Conservation (phyloP, 2,797 vertebrate species). For the Hydrocynus forskahlii region DNA sequence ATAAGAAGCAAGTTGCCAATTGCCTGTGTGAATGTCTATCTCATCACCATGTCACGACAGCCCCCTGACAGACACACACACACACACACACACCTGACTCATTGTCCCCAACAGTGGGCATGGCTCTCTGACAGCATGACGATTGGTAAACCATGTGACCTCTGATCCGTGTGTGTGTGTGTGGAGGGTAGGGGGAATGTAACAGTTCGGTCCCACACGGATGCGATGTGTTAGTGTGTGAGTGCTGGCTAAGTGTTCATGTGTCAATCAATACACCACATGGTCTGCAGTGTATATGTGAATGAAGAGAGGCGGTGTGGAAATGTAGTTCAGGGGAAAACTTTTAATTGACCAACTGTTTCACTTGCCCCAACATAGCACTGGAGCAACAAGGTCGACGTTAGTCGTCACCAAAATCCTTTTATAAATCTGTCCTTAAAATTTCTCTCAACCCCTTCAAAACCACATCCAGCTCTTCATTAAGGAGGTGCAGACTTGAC, state of each 20-base stretch:
- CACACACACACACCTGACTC: slow-evolving; percentile 16
- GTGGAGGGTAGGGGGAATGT: slow-evolving; percentile 53
- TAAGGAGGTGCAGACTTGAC: too few relatives aligned
- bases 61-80: background rate
- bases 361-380: too few relatives aligned
- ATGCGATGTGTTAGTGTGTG: background rate
- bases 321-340: too few relatives aligned
- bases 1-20: slow-evolving; percentile 11
- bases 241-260: background rate
- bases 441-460: too few relatives aligned
- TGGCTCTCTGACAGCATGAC: slow-evolving; percentile 71
- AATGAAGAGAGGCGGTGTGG: slow-evolving; percentile 4
- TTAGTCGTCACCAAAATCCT: too few relatives aligned
- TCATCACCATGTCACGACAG: background rate
- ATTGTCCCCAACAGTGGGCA: slow-evolving; percentile 53
- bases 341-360: too few relatives aligned
- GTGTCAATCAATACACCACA: slow-evolving; percentile 1
- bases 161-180: too few relatives aligned
- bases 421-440: too few relatives aligned
- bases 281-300: slow-evolving; percentile 1
- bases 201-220: slow-evolving; percentile 6
- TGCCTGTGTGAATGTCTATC: background rate
- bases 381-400: background rate
- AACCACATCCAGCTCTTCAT: too few relatives aligned
- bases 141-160: slow-evolving; percentile 63